phyloP scores from a whole-genome alignment of 1,140 invertebrate species.

The Campoletis sonorensis region DNA sequence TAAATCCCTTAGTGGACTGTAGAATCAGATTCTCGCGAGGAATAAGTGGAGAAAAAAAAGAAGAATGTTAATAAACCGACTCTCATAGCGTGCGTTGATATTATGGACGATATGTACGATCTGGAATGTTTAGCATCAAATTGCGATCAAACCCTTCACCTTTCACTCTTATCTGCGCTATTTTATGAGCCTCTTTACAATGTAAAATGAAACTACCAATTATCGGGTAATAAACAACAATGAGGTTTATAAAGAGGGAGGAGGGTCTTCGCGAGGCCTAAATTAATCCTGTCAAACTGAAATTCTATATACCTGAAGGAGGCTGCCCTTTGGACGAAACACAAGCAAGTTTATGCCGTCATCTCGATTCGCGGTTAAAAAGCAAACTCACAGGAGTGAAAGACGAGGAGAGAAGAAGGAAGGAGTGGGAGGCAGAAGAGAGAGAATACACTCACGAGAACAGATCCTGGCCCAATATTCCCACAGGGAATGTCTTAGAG shows the following conservation, averaged over 20 bases:
- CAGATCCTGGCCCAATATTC: constrained; percentile 30
- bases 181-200: constrained; percentile 16
- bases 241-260: constrained; percentile 10
- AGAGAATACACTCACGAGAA: constrained; percentile 30
- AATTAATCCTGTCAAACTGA: constrained; percentile 48
- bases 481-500: constrained; percentile 36
- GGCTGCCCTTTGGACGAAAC: constrained; percentile 12
- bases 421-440: constrained; percentile 28
- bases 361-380: constrained; percentile 10
- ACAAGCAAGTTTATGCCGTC: not conserved
- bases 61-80: not conserved
- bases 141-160: constrained; percentile 18
- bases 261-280: constrained; percentile 32
- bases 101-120: constrained; percentile 13
- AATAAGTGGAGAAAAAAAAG: not conserved
- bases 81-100: not conserved
- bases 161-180: constrained; percentile 17
- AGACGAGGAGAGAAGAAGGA: constrained; percentile 34
- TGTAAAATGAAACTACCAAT: constrained; percentile 41
- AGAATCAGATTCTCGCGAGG: not conserved
- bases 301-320: constrained; percentile 45
- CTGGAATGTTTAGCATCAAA: constrained; percentile 22
- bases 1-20: not conserved
- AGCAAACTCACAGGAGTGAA: constrained; percentile 36
- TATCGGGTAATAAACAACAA: constrained; percentile 44